Evolutionary conservation across 2,888 invertebrate species (phyloP), one percentile per base, ranked within the genome.

Genomic region (Agonopterix alstromeriana): DNA sequence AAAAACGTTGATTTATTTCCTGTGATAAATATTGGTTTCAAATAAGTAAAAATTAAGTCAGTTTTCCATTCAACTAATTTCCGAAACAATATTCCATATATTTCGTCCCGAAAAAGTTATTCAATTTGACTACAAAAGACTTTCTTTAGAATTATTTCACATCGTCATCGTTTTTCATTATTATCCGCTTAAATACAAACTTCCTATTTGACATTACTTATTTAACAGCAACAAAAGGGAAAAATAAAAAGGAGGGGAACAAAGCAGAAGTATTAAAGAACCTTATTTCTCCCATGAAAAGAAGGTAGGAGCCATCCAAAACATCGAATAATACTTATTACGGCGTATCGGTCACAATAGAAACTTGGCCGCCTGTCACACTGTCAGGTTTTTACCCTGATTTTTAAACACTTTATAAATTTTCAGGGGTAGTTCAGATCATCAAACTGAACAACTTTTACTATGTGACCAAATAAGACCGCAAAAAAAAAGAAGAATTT

Each of bases 301-400:
- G 63, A 56, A 64, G 68, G 64, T 54, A 56, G 54, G 56, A 70
- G 60, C 65, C 61, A 70, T 69, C 69, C 68, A 72, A 75, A 74
- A 74, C 70, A 71, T 70, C 64, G 68, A 75, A 75, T 79, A 79
- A 76, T 77, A 69, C 73, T 69, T 72, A 73, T 74, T 70, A 77
- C 61, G 54, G 63, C 58, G 60, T 65, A 70, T 68, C 67, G 65
- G 66, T 66, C 69, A 71, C 75, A 73, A 73, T 65, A 52, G 66
- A 52, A 35, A 36, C 14, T 9, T 35, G 53, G 50, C 54, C 38
- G 53, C 42, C 46, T 46, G 17, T 71, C 47, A 75, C 70, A 76
- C 74, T 67, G 69, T 53, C 9, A 35, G 5, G 5, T 27, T 27
- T 27, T 27, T 27, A 27, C 27, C n/a, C n/a, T n/a, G n/a, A n/a